Conservation (phyloP, 2,113 vertebrate species). For the Eclectus roratus region DNA sequence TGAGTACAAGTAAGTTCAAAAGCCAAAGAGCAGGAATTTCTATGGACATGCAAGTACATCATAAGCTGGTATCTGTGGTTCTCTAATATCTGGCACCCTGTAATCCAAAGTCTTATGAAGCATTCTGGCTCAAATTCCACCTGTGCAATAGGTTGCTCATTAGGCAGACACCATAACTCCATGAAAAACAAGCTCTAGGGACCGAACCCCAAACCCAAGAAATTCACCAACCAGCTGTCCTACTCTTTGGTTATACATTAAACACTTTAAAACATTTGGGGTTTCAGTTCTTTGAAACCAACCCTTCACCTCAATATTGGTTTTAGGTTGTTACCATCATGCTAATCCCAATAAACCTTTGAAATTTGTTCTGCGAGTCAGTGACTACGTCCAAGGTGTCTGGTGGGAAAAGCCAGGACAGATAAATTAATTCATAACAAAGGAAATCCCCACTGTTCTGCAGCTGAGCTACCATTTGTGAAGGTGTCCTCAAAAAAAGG, state of each 20-base stretch:
- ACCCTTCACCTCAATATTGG: background rate
- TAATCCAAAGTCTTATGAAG: background rate
- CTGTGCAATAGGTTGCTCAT: background rate
- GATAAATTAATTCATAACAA: background rate
- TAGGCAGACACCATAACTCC: background rate
- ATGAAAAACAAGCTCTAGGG: background rate
- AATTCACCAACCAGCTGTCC: background rate
- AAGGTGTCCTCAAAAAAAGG: background rate
- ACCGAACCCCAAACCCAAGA: background rate
- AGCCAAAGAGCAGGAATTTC: background rate
- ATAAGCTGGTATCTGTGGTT: background rate
- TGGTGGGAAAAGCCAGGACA: background rate
- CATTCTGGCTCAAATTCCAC: background rate
- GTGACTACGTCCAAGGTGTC: background rate
- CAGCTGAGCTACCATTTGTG: background rate
- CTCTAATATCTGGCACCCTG: background rate
- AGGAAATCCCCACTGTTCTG: background rate
- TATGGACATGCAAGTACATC: background rate
- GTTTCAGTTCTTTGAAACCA: background rate
- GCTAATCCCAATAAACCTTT: background rate
- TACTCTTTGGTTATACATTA: background rate
- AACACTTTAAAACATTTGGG: background rate
- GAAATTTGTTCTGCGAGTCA: background rate
- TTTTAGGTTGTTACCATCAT: background rate
- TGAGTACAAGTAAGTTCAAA: background rate